phyloP scores from a whole-genome alignment of 2,797 vertebrate species.

The Acanthiza pusilla region DNA sequence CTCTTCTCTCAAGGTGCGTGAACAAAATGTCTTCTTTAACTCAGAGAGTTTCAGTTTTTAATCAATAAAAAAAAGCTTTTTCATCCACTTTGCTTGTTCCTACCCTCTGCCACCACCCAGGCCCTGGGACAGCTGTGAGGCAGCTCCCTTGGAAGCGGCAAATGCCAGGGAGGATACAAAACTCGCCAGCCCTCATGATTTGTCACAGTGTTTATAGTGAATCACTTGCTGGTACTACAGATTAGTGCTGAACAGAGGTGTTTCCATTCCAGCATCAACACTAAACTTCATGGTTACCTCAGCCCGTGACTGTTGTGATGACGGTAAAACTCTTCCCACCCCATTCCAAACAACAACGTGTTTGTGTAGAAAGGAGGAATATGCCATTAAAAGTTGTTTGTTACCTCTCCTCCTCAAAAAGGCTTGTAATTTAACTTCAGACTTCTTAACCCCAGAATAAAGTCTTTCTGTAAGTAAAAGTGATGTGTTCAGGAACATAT shows the following conservation, averaged over 20 bases:
- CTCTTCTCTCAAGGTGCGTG: neutral
- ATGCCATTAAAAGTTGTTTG: neutral
- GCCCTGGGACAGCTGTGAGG: slow-evolving; percentile 6
- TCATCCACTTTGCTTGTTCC: neutral
- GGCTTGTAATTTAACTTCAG: neutral
- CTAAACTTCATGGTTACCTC: neutral
- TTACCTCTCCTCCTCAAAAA: neutral
- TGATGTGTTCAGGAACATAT: neutral
- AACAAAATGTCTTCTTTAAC: slow-evolving; percentile 14
- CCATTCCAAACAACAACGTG: neutral
- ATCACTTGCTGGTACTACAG: neutral
- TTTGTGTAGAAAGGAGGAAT: neutral
- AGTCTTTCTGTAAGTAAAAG: neutral
- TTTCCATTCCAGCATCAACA: neutral
- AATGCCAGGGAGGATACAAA: slow-evolving; percentile 18
- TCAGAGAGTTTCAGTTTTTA: neutral
- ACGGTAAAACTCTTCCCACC: neutral
- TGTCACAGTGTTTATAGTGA: slow-evolving; percentile 31
- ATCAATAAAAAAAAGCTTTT: neutral
- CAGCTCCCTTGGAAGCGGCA: slow-evolving; percentile 12
- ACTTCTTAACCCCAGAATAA: neutral
- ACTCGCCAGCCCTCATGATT: slow-evolving; percentile 16
- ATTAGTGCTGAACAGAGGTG: slow-evolving; percentile 11
- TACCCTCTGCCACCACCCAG: neutral
- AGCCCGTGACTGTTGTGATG: neutral